phyloP scores from a whole-genome alignment of 1,140 invertebrate species.

The Drosophila parabipectinata region DNA sequence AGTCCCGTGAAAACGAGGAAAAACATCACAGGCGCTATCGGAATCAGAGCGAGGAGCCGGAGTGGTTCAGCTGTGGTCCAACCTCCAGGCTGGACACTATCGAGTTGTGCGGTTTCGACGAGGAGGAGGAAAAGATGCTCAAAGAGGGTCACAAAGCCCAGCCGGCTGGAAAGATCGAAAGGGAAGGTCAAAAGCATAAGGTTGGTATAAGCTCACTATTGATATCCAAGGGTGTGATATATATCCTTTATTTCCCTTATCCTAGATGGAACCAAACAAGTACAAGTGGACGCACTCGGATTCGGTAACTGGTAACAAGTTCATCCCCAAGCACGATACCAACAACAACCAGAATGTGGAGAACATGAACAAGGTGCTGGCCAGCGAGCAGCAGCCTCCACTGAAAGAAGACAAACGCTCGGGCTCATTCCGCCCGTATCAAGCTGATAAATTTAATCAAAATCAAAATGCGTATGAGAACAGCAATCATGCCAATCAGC shows the following conservation, averaged over 20 bases:
- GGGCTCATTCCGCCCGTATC: constrained; percentile 23
- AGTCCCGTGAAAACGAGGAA: constrained; percentile 67
- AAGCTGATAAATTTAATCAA: constrained; percentile 50
- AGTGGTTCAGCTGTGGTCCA: constrained; percentile 82
- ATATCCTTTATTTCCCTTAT: not conserved
- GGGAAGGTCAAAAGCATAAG: constrained; percentile 53
- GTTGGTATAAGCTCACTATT: constrained; percentile 6
- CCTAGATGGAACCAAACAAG: constrained; percentile 54
- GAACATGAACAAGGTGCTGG: constrained; percentile 56
- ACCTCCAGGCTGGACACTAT: constrained; percentile 79
- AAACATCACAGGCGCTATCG: constrained; percentile 66
- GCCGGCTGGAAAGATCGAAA: constrained; percentile 14
- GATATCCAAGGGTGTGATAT: too few relatives aligned
- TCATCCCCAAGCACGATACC: constrained; percentile 50
- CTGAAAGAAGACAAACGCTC: constrained; percentile 53
- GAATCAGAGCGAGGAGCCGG: constrained; percentile 74
- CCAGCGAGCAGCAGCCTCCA: constrained; percentile 14
- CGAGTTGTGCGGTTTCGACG: constrained; percentile 78
- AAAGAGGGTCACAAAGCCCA: constrained; percentile 36
- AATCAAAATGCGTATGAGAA: constrained; percentile 31
- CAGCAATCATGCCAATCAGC: constrained; percentile 20
- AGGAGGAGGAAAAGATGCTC: constrained; percentile 64
- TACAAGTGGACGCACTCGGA: constrained; percentile 64
- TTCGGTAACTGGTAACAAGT: constrained; percentile 43
- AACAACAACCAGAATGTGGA: constrained; percentile 62